Conservation (phyloP, 2,888 invertebrate genomes). For the Anagyrus pseudococci region DNA sequence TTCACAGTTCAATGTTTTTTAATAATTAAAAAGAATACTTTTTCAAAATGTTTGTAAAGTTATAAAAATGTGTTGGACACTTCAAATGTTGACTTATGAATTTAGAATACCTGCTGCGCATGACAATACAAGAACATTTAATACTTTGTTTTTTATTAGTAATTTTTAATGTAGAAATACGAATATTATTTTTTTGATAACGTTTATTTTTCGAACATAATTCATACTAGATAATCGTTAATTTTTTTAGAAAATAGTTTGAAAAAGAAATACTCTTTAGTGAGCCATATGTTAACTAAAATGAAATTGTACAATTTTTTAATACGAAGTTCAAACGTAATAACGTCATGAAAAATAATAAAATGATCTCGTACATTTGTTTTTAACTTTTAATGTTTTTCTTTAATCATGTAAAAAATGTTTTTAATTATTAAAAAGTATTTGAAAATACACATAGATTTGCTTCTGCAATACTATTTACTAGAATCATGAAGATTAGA, state of each 20-base stretch:
- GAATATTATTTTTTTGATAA: conserved; percentile 11
- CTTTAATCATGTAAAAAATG: background rate
- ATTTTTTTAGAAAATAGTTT: no score
- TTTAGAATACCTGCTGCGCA: conserved; percentile 17
- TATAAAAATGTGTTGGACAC: conserved; percentile 3
- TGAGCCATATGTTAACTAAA: no score
- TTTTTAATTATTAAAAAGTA: conserved; percentile 18
- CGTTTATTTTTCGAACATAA: no score
- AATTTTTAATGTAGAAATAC: conserved; percentile 4
- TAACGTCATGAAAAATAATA: no score
- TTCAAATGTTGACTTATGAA: conserved; percentile 9
- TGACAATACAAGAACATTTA: conserved; percentile 20
- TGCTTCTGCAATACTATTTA: background rate
- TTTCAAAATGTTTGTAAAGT: background rate
- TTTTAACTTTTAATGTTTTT: background rate
- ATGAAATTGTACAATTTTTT: no score
- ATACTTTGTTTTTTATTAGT: conserved; percentile 4
- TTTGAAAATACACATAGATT: conserved; percentile 19
- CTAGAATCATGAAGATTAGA: conserved; percentile 1
- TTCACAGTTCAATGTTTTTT: conserved; percentile 15
- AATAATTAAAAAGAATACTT: conserved; percentile 9
- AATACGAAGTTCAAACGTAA: no score
- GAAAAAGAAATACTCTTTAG: no score
- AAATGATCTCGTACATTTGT: no score
- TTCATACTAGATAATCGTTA: no score